Base-by-base conservation (phyloP, 2,797 vertebrate genomes). In the Leptatherina wallacei region DNA sequence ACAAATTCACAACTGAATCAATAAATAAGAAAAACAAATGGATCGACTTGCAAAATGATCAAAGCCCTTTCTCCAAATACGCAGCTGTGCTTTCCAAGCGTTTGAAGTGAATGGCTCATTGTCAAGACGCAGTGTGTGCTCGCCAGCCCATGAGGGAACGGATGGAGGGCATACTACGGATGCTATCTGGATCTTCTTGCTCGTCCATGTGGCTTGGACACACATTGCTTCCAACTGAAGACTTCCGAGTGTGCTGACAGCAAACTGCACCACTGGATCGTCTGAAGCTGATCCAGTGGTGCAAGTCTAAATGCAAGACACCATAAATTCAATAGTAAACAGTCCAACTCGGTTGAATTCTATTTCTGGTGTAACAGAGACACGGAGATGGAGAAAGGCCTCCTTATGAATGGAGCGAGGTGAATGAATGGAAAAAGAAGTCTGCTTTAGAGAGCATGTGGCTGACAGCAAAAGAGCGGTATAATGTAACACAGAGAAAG, bases 71-170 rank as follows among this genome's bases (percentile, higher is more conserved):
- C 78, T 61, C 44, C 64, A 73, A 83, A 88, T 69, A 49, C 67
- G 69, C 86, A 78, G 83, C 85, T 90, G 84, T 75, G 82, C 88
- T 89, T 82, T 84, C 77, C 68, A 61, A 88, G 69, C 82, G 91
- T 94, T 94, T 94, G 93, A 95, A 93, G 91, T 92, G 86, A 86
- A 86, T 94, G 94, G 92, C 91, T 79, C 60, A 8, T 54, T 78
- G 85, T 92, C 90, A 92, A 90, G 73, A 69, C 68, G 6, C 85
- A 77, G 80, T 47, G 71, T 68, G 62, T 2, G 75, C 76, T 83
- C 4, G 62, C 86, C 85, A 90, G 67, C 62, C 80, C 81, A 78
- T 32, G 68, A 83, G 80, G 24, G 75, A 84, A 78, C 65, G 66
- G 75, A 88, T 81, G 75, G 79, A 78, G 86, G 85, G 66, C 74